These are phyloP conservation scores for Aeoliscus strigatus DNA, from an alignment of 2,797 vertebrate species.

Conservation along the genomic window DNA sequence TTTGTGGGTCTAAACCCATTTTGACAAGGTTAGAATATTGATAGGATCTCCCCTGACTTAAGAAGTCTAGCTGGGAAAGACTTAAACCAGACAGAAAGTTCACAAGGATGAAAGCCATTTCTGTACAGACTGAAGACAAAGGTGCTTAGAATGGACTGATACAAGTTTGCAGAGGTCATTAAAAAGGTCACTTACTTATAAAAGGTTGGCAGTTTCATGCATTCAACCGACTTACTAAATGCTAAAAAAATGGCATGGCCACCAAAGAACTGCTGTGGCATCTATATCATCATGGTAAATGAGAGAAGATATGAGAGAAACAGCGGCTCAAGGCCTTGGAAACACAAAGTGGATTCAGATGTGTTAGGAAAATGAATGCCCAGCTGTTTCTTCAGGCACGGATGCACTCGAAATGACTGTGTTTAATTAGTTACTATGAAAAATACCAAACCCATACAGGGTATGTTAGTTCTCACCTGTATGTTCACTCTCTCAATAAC, in stretches of 20 bases:
- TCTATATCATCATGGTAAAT: constrained; percentile 30
- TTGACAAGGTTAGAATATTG: constrained; percentile 49
- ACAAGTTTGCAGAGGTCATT: constrained; percentile 29
- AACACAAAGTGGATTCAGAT: constrained; percentile 28
- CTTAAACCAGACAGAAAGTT: constrained; percentile 54
- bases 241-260: constrained; percentile 31
- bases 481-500: constrained; percentile 93
- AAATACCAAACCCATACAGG: too few species aligned
- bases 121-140: constrained; percentile 47
- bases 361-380: constrained; percentile 28
- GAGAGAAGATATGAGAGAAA: constrained; percentile 37
- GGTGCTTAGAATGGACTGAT: constrained; percentile 42
- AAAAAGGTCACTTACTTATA: constrained; percentile 36
- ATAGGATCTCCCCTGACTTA: constrained; percentile 39
- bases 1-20: constrained; percentile 33
- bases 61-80: constrained; percentile 45
- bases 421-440: too few species aligned
- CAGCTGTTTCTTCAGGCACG: constrained; percentile 92
- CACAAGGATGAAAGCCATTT: constrained; percentile 48
- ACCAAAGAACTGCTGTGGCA: constrained; percentile 28
- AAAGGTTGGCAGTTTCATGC: constrained; percentile 45
- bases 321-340: constrained; percentile 20
- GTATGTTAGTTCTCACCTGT: constrained; percentile 91
- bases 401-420: too few species aligned
- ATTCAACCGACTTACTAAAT: constrained; percentile 51